These are phyloP conservation scores for Antheraea assamensis DNA, from an alignment of 2,888 invertebrate genomes.

Conservation along the genomic window DNA sequence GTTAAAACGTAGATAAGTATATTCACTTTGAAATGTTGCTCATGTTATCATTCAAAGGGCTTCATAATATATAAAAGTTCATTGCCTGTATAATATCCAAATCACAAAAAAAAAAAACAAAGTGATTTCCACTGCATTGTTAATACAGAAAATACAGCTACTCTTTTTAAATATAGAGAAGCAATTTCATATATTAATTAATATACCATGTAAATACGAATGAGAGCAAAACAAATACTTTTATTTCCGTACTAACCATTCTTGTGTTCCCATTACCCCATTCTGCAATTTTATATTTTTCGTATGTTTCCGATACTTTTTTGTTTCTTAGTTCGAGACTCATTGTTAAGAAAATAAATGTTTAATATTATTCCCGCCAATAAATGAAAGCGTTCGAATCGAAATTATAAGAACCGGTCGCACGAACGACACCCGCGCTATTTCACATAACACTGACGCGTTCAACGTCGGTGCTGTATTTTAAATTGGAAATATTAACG, in stretches of 20 bases:
- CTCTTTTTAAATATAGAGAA: neutral
- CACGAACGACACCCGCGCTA: constrained; percentile 62
- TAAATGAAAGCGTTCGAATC: constrained; percentile 42
- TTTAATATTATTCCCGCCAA: constrained; percentile 60
- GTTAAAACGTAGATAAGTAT: neutral
- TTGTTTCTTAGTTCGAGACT: constrained; percentile 72
- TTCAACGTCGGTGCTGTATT: constrained; percentile 46
- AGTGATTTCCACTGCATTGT: neutral
- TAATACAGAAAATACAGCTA: neutral
- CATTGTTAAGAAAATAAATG: constrained; percentile 53
- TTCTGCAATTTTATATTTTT: constrained; percentile 70
- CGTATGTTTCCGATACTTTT: constrained; percentile 72
- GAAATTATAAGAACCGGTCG: constrained; percentile 39
- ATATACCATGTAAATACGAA: constrained; percentile 18
- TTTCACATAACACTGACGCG: constrained; percentile 56
- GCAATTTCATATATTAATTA: neutral
- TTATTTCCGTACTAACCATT: constrained; percentile 51
- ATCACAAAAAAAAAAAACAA: neutral
- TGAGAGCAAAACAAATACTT: constrained; percentile 32
- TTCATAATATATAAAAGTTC: neutral
- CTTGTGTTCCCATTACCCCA: constrained; percentile 62
- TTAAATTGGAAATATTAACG: constrained; percentile 49
- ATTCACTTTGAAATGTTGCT: neutral
- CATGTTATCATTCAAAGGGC: neutral
- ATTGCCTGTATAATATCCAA: neutral